Base-by-base conservation (phyloP, 30 jellyfish, hydroid and myxozoan species). In the Catostylus mosaicus region DNA sequence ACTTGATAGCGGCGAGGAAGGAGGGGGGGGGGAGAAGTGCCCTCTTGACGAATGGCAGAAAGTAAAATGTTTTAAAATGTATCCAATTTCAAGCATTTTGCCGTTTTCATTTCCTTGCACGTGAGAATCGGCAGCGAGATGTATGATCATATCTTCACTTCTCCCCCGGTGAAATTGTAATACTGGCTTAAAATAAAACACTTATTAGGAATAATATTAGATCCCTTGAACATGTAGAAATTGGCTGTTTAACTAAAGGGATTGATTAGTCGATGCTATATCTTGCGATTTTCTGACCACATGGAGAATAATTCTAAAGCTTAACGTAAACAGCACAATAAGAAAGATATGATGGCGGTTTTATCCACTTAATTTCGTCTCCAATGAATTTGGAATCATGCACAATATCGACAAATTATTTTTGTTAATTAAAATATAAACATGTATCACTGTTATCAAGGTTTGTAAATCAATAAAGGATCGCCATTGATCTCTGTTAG, bases 201-300 rank as follows among this genome's bases (percentile, higher is more conserved):
- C n/a, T n/a, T n/a, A n/a, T n/a, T n/a, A n/a, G n/a, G n/a, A n/a
- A n/a, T n/a, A n/a, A n/a, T n/a, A n/a, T n/a, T n/a, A 14, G 54
- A 7, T 50, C 63, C 20, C 24, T 50, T 50, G 63, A 23, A 50
- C 14, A 50, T 50, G 63, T 16, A 50, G 63, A 50, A 43, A 16
- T n/a, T 16, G 54, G 50, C 57, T 33, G 26, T 20, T 31, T 18
- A 31, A 46, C 40, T 68, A 68, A 68, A 65, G 14, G 33, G 64
- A 68, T 68, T 68, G 65, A 40, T 34, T 33, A 68, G 29, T 18
- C 7, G n/a, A 24, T 27, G 57, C 33, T 18, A 68, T 33, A 19
- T 34, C 33, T 68, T 68, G 37, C 33, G 80, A 43, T 68, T 37
- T 68, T 37, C 46, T 46, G 66, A 36, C 80, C 80, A 68, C 80